phyloP scores from a whole-genome alignment of 2,797 vertebrate species.

The Pantherophis alleghaniensis region DNA sequence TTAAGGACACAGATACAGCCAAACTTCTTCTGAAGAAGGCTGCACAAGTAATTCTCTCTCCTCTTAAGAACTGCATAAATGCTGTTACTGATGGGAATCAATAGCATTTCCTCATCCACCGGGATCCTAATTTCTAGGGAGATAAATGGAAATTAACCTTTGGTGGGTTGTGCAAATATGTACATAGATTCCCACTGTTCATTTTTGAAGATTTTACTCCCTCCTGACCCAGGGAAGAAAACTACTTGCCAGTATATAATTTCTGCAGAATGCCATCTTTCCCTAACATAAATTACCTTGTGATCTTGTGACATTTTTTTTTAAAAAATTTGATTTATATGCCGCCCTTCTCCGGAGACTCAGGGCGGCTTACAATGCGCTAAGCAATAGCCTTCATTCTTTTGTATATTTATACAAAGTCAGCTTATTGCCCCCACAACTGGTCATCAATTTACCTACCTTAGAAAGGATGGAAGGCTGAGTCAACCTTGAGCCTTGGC shows the following conservation, averaged over 20 bases:
- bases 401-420: too few species aligned
- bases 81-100: conserved; percentile 53
- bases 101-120: conserved; percentile 30
- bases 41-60: conserved; percentile 50
- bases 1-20: conserved; percentile 58
- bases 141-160: conserved; percentile 35
- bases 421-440: too few species aligned
- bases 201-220: conserved; percentile 23
- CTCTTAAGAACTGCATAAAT: conserved; percentile 63
- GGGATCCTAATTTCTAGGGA: conserved; percentile 40
- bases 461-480: too few species aligned
- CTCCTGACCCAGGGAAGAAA: not conserved
- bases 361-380: too few species aligned
- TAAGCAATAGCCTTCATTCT: too few species aligned
- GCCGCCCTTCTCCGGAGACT: too few species aligned
- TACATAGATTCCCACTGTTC: not conserved
- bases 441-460: too few species aligned
- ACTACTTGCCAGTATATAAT: not conserved
- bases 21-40: conserved; percentile 74
- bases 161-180: conserved; percentile 20
- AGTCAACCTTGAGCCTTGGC: too few species aligned
- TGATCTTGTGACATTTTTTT: not conserved
- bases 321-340: too few species aligned
- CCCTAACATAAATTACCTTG: not conserved
- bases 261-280: not conserved